A percentile compares a stretch with the other conserved stretches of the same genome.
These are phyloP conservation scores for Callimorpha dominula DNA, from an alignment of 2,888 invertebrate genomes.

Conservation along the genomic window DNA sequence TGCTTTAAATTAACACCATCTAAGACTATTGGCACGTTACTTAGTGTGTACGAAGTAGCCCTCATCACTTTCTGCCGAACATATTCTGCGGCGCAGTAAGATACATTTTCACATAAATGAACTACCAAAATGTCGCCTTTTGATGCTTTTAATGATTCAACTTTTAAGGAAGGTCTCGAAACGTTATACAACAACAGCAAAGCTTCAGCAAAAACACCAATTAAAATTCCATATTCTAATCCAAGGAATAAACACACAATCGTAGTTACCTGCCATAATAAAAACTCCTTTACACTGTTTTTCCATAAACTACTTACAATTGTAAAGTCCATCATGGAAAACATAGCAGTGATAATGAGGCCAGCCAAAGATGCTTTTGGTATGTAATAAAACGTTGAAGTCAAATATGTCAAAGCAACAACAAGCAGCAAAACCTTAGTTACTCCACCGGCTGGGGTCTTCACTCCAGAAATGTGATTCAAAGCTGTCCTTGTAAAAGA, in stretches of 20 bases:
- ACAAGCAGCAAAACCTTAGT: slow-evolving; percentile 92
- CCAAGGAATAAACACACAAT: slow-evolving; percentile 66
- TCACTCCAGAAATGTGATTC: slow-evolving; percentile 96
- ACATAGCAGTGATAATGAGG: slow-evolving; percentile 96
- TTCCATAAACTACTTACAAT: slow-evolving; percentile 89
- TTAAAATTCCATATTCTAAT: slow-evolving; percentile 77
- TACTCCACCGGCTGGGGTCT: slow-evolving; percentile 93
- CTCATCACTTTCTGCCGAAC: slow-evolving; percentile 62
- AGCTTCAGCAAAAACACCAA: slow-evolving; percentile 72
- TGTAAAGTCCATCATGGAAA: slow-evolving; percentile 93
- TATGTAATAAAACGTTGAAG: slow-evolving; percentile 93
- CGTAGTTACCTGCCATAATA: slow-evolving; percentile 66
- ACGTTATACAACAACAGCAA: slow-evolving; percentile 68
- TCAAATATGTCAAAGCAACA: slow-evolving; percentile 92
- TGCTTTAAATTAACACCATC: slow-evolving; percentile 69
- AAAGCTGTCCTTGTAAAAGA: slow-evolving; percentile 95
- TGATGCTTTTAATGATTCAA: slow-evolving; percentile 55
- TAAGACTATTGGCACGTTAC: slow-evolving; percentile 64
- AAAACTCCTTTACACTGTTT: slow-evolving; percentile 88
- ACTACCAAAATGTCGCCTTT: slow-evolving; percentile 66
- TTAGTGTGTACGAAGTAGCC: slow-evolving; percentile 49
- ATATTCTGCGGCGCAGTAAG: slow-evolving; percentile 79
- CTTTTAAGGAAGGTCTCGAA: slow-evolving; percentile 67
- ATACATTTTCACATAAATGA: slow-evolving; percentile 64
- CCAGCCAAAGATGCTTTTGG: slow-evolving; percentile 95